A percentile compares a stretch with the other conserved stretches of the same genome.
Evolutionary conservation across 2,888 invertebrate genomes (phyloP).

Genomic region (Latrodectus elegans): DNA sequence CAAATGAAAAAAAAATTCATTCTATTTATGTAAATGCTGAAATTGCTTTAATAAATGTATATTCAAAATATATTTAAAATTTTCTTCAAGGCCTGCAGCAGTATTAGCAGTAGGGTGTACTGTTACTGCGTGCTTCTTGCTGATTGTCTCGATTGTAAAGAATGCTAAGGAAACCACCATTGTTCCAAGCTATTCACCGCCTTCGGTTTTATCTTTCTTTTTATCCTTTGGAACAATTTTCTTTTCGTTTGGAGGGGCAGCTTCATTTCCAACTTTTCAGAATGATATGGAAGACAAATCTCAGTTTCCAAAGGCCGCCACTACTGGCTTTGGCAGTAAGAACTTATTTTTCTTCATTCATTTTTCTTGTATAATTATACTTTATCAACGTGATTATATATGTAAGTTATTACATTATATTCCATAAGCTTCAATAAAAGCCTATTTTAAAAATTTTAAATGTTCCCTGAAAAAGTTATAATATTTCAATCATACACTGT

Average conservation of each 20-base stretch:
- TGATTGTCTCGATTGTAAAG: conserved; percentile 79
- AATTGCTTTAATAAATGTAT: neutral
- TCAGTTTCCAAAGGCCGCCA: conserved; percentile 83
- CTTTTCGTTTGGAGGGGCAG: conserved; percentile 84
- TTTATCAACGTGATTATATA: neutral
- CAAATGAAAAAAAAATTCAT: too few species aligned
- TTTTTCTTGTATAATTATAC: neutral
- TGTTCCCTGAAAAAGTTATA: too few species aligned
- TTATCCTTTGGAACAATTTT: conserved; percentile 82
- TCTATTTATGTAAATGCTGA: too few species aligned
- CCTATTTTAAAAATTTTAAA: too few species aligned
- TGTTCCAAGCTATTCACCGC: conserved; percentile 71
- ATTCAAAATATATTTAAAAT: neutral
- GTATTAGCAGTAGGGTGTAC: conserved; percentile 81
- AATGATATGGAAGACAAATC: conserved; percentile 90
- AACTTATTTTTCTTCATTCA: neutral
- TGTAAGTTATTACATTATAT: too few species aligned
- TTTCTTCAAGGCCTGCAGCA: conserved; percentile 79
- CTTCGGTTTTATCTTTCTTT: conserved; percentile 81
- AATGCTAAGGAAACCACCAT: conserved; percentile 77
- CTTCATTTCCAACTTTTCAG: conserved; percentile 89
- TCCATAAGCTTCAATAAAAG: too few species aligned
- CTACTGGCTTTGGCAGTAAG: conserved; percentile 82
- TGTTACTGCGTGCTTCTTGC: conserved; percentile 80
- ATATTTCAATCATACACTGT: too few species aligned